Evolutionary conservation across 1,140 invertebrate genomes (phyloP).

Genomic region (Calephelis virginiensis): DNA sequence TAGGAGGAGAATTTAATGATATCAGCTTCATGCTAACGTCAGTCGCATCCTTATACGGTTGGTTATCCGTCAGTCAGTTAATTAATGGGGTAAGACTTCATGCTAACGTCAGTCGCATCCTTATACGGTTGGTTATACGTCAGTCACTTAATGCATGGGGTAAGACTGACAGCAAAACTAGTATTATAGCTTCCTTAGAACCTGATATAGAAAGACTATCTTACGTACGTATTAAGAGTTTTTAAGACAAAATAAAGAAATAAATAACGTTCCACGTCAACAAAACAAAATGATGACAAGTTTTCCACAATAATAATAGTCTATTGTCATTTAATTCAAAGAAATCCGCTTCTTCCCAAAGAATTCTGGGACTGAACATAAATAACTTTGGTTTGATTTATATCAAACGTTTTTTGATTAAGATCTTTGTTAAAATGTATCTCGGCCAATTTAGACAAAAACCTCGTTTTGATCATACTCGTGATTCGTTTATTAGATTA

Average conservation of each 20-base stretch:
- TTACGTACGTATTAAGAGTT: no score
- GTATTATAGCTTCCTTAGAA: no score
- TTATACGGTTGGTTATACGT: no score
- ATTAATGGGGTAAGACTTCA: no score
- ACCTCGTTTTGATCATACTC: background rate
- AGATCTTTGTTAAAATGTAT: slow-evolving; percentile 6
- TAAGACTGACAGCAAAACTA: no score
- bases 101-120: no score
- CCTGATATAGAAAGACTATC: no score
- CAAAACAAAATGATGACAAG: background rate
- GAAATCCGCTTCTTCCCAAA: background rate
- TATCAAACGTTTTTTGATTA: slow-evolving; percentile 3
- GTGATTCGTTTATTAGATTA: background rate
- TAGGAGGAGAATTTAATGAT: no score
- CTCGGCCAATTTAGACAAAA: slow-evolving; percentile 2
- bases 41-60: no score
- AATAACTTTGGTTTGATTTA: slow-evolving; percentile 1
- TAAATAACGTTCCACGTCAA: background rate
- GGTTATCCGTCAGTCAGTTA: no score
- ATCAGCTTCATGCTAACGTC: no score
- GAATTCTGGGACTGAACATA: background rate
- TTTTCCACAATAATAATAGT: background rate
- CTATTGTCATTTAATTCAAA: slow-evolving; percentile 1
- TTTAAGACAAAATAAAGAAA: background rate
- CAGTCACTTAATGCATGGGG: no score